Evolutionary conservation across 2,113 vertebrate species (phyloP), one percentile per base, ranked within the genome.

Genomic region (Eurystomus gularis): DNA sequence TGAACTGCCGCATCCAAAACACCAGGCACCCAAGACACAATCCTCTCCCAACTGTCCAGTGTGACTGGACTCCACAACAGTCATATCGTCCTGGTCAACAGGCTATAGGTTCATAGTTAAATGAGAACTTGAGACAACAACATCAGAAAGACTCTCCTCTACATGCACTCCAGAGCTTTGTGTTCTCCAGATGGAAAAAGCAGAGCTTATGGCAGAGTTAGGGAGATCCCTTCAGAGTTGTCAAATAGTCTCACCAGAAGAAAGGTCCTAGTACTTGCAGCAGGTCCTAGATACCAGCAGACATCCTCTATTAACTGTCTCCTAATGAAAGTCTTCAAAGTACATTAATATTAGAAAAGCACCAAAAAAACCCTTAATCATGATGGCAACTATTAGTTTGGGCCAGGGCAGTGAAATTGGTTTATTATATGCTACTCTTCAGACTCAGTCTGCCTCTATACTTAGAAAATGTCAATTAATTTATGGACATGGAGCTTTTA

Each of bases 401-500:
- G 80, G 75, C 68, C 82, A 85, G 82, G 84, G 46, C 84, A 94
- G 46, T 48, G 82, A 86, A 97, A 94, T 16, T 82, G 87, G 61
- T 86, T 96, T 88, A 75, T 93, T 94, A 89, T 54, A 44, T 55
- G 69, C 78, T 92, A 85, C 48, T 90, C 44, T 85, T 97, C 88
- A 79, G 79, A 68, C 0, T 2, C 68, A 86, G 55, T 66, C 80
- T 92, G 92, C 73, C 65, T 92, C 81, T 88, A 7, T 52, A 82
- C 57, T 87, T 91, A 93, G 72, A 82, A 96, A 97, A 94, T 90
- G 69, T 80, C 82, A 81, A 89, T 95, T 96, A 83, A 92, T 83
- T 82, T 94, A 91, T 72, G 70, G 83, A 77, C 86, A 23, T 18
- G 29, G 54, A 88, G 69, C 44, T 96, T 94, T 97, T 96, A 86